Evolutionary conservation across 2,797 vertebrate species (phyloP).

Genomic region (Pseudopleuronectes americanus): DNA sequence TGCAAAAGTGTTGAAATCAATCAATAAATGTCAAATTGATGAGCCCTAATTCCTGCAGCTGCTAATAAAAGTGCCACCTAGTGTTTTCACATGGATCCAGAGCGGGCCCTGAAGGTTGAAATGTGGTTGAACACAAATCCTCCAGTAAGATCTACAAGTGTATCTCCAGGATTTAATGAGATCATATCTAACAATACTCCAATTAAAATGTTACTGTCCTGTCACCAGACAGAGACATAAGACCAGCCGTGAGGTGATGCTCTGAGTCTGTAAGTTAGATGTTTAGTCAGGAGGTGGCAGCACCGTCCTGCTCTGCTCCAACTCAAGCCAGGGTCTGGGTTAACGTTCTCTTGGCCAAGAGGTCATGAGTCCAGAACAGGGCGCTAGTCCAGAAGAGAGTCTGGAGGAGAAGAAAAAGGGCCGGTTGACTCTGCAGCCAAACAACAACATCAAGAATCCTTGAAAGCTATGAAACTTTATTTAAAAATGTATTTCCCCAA

Average conservation of each 20-base stretch:
- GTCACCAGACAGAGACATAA: neutral
- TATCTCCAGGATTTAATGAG: too few relatives aligned
- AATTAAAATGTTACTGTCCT: neutral
- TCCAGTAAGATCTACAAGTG: too few relatives aligned
- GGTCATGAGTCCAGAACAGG: constrained; percentile 65
- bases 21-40: too few relatives aligned
- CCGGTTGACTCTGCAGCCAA: constrained; percentile 17
- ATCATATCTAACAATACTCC: too few relatives aligned
- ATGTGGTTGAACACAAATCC: too few relatives aligned
- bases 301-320: neutral
- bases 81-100: too few relatives aligned
- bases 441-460: neutral
- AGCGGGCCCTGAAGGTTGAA: too few relatives aligned
- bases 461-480: too few relatives aligned
- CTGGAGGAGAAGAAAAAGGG: constrained; percentile 28
- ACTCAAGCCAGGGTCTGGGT: constrained; percentile 15
- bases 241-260: neutral
- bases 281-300: constrained; percentile 58
- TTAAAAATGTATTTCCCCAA: too few relatives aligned
- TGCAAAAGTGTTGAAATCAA: too few relatives aligned
- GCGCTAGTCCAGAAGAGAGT: constrained; percentile 58
- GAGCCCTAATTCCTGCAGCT: too few relatives aligned
- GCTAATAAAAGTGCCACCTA: too few relatives aligned
- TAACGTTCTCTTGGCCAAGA: constrained; percentile 54
- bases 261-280: neutral